A percentile compares a stretch with the other conserved stretches of the same genome.
These are phyloP conservation scores for Goniozus legneri DNA, from an alignment of 1,140 invertebrate species.

Conservation along the genomic window DNA sequence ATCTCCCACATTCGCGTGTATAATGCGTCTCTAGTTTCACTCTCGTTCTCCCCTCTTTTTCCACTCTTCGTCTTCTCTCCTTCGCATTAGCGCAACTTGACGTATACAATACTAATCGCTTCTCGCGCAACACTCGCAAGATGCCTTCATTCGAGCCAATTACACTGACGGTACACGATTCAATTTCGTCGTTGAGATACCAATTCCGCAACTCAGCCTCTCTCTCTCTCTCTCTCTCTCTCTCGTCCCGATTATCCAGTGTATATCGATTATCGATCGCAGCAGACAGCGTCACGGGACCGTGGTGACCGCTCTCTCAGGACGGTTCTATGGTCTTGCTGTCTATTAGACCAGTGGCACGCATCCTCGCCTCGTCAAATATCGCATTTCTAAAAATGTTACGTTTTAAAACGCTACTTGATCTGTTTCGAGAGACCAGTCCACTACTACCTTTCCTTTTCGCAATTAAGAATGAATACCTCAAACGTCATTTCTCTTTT, in stretches of 20 bases:
- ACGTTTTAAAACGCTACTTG: too few species aligned
- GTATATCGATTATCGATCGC: slow-evolving; percentile 3
- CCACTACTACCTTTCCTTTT: too few species aligned
- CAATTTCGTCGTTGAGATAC: slow-evolving; percentile 30
- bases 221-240: slow-evolving; percentile 1
- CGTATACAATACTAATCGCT: slow-evolving; percentile 5
- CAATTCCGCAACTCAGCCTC: too few species aligned
- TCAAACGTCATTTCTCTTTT: too few species aligned
- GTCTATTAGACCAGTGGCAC: too few species aligned
- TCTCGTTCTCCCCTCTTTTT: not conserved
- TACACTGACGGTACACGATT: slow-evolving; percentile 39
- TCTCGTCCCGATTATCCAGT: slow-evolving; percentile 1
- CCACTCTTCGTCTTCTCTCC: slow-evolving; percentile 27
- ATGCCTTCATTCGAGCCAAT: slow-evolving; percentile 38
- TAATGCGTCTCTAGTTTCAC: not conserved
- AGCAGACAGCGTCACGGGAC: too few species aligned
- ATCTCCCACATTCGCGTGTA: slow-evolving; percentile 8
- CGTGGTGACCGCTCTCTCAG: too few species aligned
- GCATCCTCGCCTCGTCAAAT: too few species aligned
- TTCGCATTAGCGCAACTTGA: slow-evolving; percentile 5
- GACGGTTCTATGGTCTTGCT: too few species aligned
- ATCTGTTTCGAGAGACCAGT: too few species aligned
- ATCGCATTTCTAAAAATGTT: too few species aligned
- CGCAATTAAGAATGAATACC: too few species aligned
- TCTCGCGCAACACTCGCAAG: not conserved